Percentiles rank a stretch among this genome's conserved stretches.
phyloP scores from a whole-genome alignment of 2,888 invertebrate species.

The Drosophila pseudotakahashii region DNA sequence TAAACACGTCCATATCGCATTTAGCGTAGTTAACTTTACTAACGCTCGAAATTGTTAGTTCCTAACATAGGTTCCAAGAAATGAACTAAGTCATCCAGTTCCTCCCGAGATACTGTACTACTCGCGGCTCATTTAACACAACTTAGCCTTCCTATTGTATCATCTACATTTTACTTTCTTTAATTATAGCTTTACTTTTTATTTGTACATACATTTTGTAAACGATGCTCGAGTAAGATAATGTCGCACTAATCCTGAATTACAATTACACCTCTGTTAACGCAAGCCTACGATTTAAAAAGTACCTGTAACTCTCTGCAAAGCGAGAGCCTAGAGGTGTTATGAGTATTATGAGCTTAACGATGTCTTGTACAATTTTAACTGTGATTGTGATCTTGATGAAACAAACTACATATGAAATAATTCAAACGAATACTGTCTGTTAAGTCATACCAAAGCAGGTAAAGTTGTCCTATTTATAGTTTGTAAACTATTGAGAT shows the following conservation, averaged over 20 bases:
- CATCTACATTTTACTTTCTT: constrained; percentile 41
- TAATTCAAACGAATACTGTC: constrained; percentile 31
- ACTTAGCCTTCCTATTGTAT: constrained; percentile 32
- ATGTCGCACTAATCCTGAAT: constrained; percentile 39
- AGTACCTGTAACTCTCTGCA: constrained; percentile 46
- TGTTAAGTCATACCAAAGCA: constrained; percentile 61
- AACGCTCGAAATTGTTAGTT: constrained; percentile 64
- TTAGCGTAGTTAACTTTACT: constrained; percentile 60
- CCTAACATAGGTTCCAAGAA: constrained; percentile 28
- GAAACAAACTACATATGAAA: constrained; percentile 42
- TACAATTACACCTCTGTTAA: constrained; percentile 36
- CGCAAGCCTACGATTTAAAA: constrained; percentile 8
- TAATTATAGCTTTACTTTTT: constrained; percentile 44
- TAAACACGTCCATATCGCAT: constrained; percentile 49
- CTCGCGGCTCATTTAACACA: constrained; percentile 16
- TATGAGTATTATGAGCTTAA: too few species aligned
- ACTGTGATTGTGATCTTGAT: constrained; percentile 70
- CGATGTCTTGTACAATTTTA: constrained; percentile 51
- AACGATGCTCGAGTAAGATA: constrained; percentile 41
- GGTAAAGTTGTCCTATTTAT: constrained; percentile 59
- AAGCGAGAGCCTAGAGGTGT: constrained; percentile 24
- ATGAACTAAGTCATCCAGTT: constrained; percentile 13
- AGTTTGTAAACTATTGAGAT: constrained; percentile 29
- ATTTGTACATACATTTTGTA: constrained; percentile 50
- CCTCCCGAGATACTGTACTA: constrained; percentile 10